These are phyloP conservation scores for Cactoblastis cactorum DNA, from an alignment of 2,888 invertebrate species.

Conservation along the genomic window DNA sequence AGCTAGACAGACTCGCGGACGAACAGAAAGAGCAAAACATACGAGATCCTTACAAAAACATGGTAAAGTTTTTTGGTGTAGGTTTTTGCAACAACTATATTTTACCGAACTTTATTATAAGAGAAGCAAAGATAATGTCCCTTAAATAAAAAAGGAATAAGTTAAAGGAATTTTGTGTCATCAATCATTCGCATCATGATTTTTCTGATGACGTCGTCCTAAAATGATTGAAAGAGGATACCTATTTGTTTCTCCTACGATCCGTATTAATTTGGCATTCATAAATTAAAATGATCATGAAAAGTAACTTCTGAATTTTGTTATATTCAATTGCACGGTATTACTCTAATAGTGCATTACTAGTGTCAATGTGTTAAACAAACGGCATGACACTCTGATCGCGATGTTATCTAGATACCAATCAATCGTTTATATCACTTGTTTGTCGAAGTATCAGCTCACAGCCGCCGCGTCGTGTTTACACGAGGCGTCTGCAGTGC, in stretches of 20 bases:
- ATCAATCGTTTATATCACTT: background rate
- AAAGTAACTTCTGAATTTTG: no score
- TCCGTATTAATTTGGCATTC: no score
- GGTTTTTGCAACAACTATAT: background rate
- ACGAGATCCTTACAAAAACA: conserved; percentile 3
- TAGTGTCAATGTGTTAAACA: no score
- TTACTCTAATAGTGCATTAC: no score
- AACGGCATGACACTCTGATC: background rate
- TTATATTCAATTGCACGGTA: no score
- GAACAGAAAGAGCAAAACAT: background rate
- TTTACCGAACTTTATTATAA: background rate
- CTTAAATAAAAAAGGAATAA: background rate
- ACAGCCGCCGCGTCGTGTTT: background rate
- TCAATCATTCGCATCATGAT: no score
- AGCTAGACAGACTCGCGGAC: background rate
- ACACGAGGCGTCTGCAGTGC: background rate
- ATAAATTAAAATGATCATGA: no score
- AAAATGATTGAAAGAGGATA: no score
- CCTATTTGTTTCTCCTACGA: no score
- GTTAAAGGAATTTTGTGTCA: background rate
- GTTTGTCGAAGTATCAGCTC: background rate
- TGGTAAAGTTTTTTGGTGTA: background rate
- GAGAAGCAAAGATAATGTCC: background rate
- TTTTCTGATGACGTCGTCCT: no score
- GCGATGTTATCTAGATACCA: background rate